A percentile compares a stretch with the other conserved stretches of the same genome.
These are phyloP conservation scores for Elysia crispata DNA, from an alignment of 2,888 invertebrate species.

Conservation along the genomic window DNA sequence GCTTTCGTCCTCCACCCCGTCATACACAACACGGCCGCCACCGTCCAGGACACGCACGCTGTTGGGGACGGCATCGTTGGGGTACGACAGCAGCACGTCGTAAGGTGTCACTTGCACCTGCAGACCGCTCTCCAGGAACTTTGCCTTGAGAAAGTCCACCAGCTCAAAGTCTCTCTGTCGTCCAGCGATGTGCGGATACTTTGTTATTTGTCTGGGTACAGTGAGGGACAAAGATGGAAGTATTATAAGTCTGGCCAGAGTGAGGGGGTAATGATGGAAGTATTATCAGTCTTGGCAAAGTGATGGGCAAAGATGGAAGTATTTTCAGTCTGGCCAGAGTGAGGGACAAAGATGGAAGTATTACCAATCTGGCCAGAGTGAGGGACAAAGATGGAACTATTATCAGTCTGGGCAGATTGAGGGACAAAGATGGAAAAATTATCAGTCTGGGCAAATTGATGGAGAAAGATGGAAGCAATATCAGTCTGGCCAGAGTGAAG, in stretches of 20 bases:
- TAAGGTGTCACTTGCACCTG: slow-evolving; percentile 43
- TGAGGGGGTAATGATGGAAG: too few relatives aligned
- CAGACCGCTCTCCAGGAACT: slow-evolving; percentile 25
- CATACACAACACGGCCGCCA: slow-evolving; percentile 24
- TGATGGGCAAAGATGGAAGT: too few relatives aligned
- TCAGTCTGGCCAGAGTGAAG: too few relatives aligned
- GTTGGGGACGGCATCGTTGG: slow-evolving; percentile 21
- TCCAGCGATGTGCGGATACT: slow-evolving; percentile 38
- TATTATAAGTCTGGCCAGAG: too few relatives aligned
- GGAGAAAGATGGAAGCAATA: not conserved
- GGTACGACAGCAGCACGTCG: slow-evolving; percentile 42
- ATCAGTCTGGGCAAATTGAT: not conserved
- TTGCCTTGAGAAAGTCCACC: slow-evolving; percentile 4
- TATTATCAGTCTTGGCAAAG: too few relatives aligned
- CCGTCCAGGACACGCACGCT: slow-evolving; percentile 30
- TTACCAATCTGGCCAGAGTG: too few relatives aligned
- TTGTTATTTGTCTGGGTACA: not conserved
- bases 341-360: not conserved
- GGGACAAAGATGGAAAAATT: too few relatives aligned
- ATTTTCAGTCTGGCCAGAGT: not conserved
- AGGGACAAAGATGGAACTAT: too few relatives aligned
- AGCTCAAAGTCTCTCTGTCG: slow-evolving; percentile 35
- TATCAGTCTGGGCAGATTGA: too few relatives aligned
- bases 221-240: not conserved
- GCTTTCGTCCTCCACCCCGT: slow-evolving; percentile 27